Percentiles rank a stretch among this genome's conserved stretches.
phyloP scores from a whole-genome alignment of 2,113 vertebrate genomes.

The Mystacornis crossleyi region DNA sequence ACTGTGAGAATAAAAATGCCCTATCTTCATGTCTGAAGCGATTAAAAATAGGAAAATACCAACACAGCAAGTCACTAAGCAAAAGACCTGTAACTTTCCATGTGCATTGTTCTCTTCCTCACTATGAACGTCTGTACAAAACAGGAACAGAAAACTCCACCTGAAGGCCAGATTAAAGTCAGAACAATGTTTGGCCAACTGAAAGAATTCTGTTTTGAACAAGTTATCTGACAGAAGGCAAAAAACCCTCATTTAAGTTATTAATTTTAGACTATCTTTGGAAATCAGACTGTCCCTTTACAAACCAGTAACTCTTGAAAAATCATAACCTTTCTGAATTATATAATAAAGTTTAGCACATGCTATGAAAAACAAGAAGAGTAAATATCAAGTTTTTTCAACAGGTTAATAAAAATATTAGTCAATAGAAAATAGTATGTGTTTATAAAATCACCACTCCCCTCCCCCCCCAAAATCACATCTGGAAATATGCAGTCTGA shows the following conservation, averaged over 20 bases:
- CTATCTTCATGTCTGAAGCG: not conserved
- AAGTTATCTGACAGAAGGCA: not conserved
- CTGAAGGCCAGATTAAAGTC: not conserved
- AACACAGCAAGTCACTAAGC: not conserved
- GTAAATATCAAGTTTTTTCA: not conserved
- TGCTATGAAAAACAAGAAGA: not conserved
- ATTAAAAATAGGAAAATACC: not conserved
- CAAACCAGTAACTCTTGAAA: not conserved
- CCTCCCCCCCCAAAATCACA: not conserved
- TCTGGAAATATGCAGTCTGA: not conserved
- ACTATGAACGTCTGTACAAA: not conserved
- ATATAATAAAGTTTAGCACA: not conserved
- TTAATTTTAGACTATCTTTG: not conserved
- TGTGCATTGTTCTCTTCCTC: not conserved
- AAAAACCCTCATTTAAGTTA: accelerated
- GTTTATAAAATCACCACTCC: not conserved
- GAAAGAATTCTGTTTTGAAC: not conserved
- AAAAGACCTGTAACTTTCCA: not conserved
- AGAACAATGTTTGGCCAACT: not conserved
- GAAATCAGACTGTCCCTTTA: not conserved
- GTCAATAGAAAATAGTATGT: not conserved
- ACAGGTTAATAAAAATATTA: not conserved
- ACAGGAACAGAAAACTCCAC: not conserved
- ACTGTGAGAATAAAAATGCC: not conserved
- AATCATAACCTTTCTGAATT: not conserved